Evolutionary conservation across 2,113 vertebrate species (phyloP).

Genomic region (Balaeniceps rex): DNA sequence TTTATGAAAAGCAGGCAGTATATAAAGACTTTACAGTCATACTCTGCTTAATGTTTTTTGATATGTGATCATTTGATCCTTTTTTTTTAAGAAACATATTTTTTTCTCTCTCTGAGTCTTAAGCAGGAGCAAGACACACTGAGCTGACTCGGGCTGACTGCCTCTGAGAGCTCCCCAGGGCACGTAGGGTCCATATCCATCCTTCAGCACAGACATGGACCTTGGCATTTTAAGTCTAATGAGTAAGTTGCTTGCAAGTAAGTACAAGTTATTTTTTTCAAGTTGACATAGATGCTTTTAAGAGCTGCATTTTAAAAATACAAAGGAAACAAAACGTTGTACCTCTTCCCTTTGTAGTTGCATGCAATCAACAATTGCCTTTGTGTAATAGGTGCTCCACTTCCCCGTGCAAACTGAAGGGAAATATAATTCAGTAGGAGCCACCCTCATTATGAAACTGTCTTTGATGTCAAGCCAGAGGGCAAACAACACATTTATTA

Average conservation of each 20-base stretch:
- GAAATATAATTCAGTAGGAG: not conserved
- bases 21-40: not conserved
- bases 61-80: not conserved
- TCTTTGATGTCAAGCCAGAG: slow-evolving; percentile 19
- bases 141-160: not conserved
- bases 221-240: not conserved
- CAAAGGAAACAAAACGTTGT: not conserved
- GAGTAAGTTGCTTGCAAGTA: not conserved
- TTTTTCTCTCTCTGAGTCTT: not conserved
- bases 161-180: not conserved
- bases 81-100: not conserved
- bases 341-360: not conserved
- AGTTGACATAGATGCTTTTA: not conserved
- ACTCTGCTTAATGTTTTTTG: not conserved
- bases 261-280: not conserved
- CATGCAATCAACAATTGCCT: not conserved
- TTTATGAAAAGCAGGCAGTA: not conserved
- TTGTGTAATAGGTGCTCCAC: not conserved
- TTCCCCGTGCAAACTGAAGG: not conserved
- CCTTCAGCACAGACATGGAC: not conserved
- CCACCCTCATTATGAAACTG: not conserved
- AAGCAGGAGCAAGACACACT: fast-evolving
- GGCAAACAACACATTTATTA: not conserved
- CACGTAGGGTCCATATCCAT: fast-evolving
- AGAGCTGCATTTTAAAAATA: not conserved